Evolutionary conservation across 2,888 invertebrate genomes (phyloP), one percentile per base, ranked within the genome.

Genomic region (Pediacus dermestoides): DNA sequence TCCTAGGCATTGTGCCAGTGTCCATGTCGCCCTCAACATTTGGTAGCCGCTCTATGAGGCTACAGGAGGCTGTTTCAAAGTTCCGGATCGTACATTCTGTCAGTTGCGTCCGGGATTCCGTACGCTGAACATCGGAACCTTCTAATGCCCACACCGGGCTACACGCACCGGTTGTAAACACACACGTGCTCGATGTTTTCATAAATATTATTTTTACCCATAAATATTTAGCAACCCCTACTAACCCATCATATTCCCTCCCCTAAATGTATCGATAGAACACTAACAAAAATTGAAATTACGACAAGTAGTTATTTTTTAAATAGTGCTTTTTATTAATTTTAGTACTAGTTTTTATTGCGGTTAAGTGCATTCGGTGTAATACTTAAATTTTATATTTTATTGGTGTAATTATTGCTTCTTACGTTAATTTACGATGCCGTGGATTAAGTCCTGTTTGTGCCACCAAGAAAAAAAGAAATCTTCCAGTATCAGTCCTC

Each of bases 391-490:
- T n/a, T n/a, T n/a, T n/a, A n/a, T n/a, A n/a, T n/a, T n/a, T n/a
- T n/a, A n/a, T n/a, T n/a, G n/a, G n/a, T n/a, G n/a, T n/a, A n/a
- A n/a, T n/a, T n/a, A n/a, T n/a, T n/a, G n/a, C n/a, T n/a, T n/a
- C n/a, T n/a, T n/a, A n/a, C n/a, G n/a, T 33, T 37, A 36, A 38
- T 39, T 33, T 34, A 50, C 46, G 48, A 71, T 71, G 71, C 70
- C 70, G 56, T 71, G 71, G 71, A 68, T 71, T 52, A 70, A 68
- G 51, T 69, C 70, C 36, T 71, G 71, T 52, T 58, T 71, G 52
- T 71, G 70, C 53, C 70, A 70, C 39, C 70, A 70, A 48, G 70
- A 70, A 50, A 70, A 70, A 60, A 70, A 70, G 60, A 68, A 67
- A 49, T 46, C 58, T 16, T 70, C 70, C 16, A 64, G 65, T 22